Conservation (phyloP, 2,888 invertebrate species). For the Acronicta alni region DNA sequence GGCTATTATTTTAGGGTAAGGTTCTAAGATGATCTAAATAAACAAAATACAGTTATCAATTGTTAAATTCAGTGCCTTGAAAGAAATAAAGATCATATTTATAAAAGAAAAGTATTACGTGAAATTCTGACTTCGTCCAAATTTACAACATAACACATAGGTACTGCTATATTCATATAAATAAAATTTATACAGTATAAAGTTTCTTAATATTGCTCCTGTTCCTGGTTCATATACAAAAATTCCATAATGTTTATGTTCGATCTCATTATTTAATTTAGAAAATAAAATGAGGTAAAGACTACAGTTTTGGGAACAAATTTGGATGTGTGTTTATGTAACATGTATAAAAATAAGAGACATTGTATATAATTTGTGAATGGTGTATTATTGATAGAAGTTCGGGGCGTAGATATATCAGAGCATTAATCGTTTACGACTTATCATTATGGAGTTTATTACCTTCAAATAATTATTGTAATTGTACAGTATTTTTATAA, state of each 20-base stretch:
- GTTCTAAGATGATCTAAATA: slow-evolving; percentile 79
- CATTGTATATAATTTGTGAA: slow-evolving; percentile 87
- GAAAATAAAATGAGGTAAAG: slow-evolving; percentile 88
- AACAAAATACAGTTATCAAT: slow-evolving; percentile 82
- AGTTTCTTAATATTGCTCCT: slow-evolving; percentile 60
- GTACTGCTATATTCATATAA: slow-evolving; percentile 64
- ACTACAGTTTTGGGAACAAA: slow-evolving; percentile 89
- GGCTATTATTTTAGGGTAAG: slow-evolving; percentile 86
- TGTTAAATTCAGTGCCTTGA: slow-evolving; percentile 87
- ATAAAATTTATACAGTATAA: slow-evolving; percentile 58
- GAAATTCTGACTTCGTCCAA: slow-evolving; percentile 71
- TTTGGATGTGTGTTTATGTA: slow-evolving; percentile 88
- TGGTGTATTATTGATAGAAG: slow-evolving; percentile 83
- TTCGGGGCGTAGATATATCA: slow-evolving; percentile 74
- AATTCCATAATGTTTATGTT: slow-evolving; percentile 85
- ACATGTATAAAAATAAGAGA: slow-evolving; percentile 84
- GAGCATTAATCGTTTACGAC: slow-evolving; percentile 80
- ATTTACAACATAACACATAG: slow-evolving; percentile 64
- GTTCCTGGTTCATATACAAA: slow-evolving; percentile 75
- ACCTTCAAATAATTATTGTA: slow-evolving; percentile 85
- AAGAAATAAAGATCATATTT: slow-evolving; percentile 78
- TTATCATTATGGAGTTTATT: slow-evolving; percentile 82
- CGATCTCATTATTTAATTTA: slow-evolving; percentile 89
- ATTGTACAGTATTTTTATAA: slow-evolving; percentile 89
- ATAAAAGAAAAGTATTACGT: slow-evolving; percentile 74